Evolutionary conservation across 1,140 invertebrate genomes (phyloP).

Genomic region (Apis florea): DNA sequence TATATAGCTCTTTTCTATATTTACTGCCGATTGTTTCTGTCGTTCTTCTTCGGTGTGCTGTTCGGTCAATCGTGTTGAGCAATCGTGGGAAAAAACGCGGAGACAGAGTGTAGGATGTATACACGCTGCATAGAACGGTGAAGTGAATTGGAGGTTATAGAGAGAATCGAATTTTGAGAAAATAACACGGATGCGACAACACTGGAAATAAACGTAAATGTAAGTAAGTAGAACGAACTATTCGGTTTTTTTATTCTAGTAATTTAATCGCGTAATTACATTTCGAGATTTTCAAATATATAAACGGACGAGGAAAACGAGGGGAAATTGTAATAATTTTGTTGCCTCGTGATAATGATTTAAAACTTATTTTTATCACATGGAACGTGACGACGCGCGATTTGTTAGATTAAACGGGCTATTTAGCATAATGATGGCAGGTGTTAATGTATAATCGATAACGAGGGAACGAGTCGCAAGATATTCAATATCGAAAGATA

Average conservation of each 20-base stretch:
- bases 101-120: constrained; percentile 31
- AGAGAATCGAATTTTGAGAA: constrained; percentile 60
- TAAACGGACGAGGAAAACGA: neutral
- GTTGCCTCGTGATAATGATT: too few relatives aligned
- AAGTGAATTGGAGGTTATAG: constrained; percentile 48
- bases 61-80: constrained; percentile 45
- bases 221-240: constrained; percentile 56
- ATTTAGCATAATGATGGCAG: neutral
- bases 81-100: constrained; percentile 35
- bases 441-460: constrained; percentile 1
- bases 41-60: neutral
- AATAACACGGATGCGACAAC: neutral
- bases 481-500: neutral
- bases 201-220: constrained; percentile 21
- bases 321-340: too few relatives aligned
- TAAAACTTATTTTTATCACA: too few relatives aligned
- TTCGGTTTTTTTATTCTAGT: neutral
- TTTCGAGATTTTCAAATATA: too few relatives aligned
- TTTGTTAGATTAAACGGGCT: neutral
- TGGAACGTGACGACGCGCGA: too few relatives aligned
- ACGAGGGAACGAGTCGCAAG: neutral
- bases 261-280: too few relatives aligned
- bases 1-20: constrained; percentile 13
- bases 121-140: constrained; percentile 15
- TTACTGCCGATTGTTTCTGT: constrained; percentile 3